Conservation (phyloP, 2,888 invertebrate species). For the Amiota mariae region DNA sequence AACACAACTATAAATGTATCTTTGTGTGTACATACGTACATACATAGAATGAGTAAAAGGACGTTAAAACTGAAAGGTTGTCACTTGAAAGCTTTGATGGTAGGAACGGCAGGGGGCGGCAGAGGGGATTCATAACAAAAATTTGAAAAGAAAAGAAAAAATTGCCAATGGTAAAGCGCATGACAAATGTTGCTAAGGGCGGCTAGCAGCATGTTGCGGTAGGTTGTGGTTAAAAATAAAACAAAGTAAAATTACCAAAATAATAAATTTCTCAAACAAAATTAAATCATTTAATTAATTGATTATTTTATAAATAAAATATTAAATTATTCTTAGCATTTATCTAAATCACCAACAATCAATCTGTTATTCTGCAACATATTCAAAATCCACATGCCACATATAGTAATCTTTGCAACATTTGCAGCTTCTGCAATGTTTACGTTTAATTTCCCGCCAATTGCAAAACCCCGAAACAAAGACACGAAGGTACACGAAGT, state of each 20-base stretch:
- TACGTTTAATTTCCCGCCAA: conserved; percentile 64
- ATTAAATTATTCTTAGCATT: too few species aligned
- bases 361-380: not conserved
- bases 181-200: conserved; percentile 55
- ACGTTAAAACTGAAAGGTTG: conserved; percentile 65
- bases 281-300: too few species aligned
- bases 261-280: not conserved
- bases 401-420: not conserved
- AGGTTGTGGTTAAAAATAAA: conserved; percentile 10
- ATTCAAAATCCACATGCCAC: not conserved
- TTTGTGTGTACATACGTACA: conserved; percentile 30
- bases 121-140: not conserved
- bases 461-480: conserved; percentile 63
- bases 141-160: conserved; percentile 51
- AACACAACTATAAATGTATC: not conserved
- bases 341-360: conserved; percentile 56
- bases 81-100: conserved; percentile 62
- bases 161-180: conserved; percentile 51
- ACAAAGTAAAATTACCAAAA: not conserved
- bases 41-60: conserved; percentile 18
- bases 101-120: conserved; percentile 32
- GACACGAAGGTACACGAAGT: conserved; percentile 34
- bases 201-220: conserved; percentile 50
- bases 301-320: too few species aligned
- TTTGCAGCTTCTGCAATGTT: conserved; percentile 47